A percentile compares a stretch with the other conserved stretches of the same genome.
Conservation (phyloP, 2,888 invertebrate genomes). For the Macrosoma leucophasiata region DNA sequence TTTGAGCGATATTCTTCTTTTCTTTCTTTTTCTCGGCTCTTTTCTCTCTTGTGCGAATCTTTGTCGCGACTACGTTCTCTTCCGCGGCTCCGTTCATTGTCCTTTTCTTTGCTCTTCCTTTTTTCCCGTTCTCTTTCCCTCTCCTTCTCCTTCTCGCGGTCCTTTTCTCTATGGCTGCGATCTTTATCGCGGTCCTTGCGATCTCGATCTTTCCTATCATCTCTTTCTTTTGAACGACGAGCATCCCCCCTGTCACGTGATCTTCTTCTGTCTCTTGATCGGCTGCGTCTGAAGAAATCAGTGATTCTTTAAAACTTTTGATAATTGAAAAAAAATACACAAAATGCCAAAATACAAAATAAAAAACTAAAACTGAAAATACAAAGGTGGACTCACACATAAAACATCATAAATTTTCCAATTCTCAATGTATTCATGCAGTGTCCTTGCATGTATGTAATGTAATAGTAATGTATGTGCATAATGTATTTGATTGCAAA, state of each 20-base stretch:
- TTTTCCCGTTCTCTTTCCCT: slow-evolving; percentile 29
- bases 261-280: slow-evolving; percentile 66
- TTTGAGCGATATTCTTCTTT: slow-evolving; percentile 57
- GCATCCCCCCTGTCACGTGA: slow-evolving; percentile 78
- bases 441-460: too few relatives aligned
- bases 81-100: slow-evolving; percentile 40
- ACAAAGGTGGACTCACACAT: too few relatives aligned
- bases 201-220: slow-evolving; percentile 37
- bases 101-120: slow-evolving; percentile 35
- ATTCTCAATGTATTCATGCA: too few relatives aligned
- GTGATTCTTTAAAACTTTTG: too few relatives aligned
- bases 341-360: slow-evolving; percentile 3
- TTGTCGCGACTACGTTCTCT: slow-evolving; percentile 39
- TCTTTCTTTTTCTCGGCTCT: slow-evolving; percentile 46
- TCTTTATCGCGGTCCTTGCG: slow-evolving; percentile 33
- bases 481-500: too few relatives aligned
- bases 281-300: slow-evolving; percentile 56
- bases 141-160: slow-evolving; percentile 42
- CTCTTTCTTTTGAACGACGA: slow-evolving; percentile 63
- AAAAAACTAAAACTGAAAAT: too few relatives aligned
- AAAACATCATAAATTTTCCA: too few relatives aligned
- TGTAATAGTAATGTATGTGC: slow-evolving; percentile 1
- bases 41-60: slow-evolving; percentile 47
- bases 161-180: slow-evolving; percentile 32
- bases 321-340: too few relatives aligned